Base-by-base conservation (phyloP, 2,888 invertebrate species). In the Ennomos erosarius region DNA sequence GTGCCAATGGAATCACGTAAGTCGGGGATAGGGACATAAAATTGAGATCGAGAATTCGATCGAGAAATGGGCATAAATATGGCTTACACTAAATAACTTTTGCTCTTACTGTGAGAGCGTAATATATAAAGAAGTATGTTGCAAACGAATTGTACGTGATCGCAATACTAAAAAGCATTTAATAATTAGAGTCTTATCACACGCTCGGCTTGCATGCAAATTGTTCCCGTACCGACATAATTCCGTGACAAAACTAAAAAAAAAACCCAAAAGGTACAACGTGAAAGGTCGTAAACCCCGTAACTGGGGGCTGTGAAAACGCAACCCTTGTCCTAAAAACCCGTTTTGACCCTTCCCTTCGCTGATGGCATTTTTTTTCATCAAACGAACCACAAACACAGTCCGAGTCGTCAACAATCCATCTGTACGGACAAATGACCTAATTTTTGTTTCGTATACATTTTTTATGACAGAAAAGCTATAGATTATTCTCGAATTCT, bases 251-350 rank as follows among this genome's bases (percentile, higher is more conserved):
- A 47, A 51, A 49, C 50, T 38, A 12, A 46, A 51, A 54, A 55
- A 53, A 59, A 48, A 36, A 9, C 26, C 47, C 26, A 33, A 51
- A 55, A 43, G 43, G 50, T 55, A 51, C 51, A 51, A 38, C 55
- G 47, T 55, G 40, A 67, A 67, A 65, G 59, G 52, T 64, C 64
- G 73, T 74, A 71, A 73, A 73, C 67, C 72, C 62, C 53, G 64
- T 61, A 65, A 74, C 73, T 66, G 63, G 46, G 46, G 38, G 64
- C 71, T 76, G 77, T 74, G 75, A 74, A 68, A 69, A 64, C 66
- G 52, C 61, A 62, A 62, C 68, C 67, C 64, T 65, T 65, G 64
- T 71, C 75, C 70, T 69, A 69, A 67, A 74, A 67, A 64, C 61
- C 59, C 59, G 65, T 58, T 59, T 60, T 44, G 62, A 71, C 71